Base-by-base conservation (phyloP, 1,140 invertebrate species). In the Chironomus striatipennis region DNA sequence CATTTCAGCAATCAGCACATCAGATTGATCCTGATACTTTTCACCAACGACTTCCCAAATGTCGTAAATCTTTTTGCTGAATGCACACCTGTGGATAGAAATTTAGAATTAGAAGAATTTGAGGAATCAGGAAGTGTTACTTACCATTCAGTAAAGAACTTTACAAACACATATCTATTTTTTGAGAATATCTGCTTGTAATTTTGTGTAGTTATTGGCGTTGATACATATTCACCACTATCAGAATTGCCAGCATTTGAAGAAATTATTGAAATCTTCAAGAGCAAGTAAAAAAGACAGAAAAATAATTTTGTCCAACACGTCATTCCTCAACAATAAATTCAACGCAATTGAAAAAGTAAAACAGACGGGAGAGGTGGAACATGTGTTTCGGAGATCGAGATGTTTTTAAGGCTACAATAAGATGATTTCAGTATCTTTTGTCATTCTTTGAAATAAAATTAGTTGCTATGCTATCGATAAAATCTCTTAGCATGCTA, bases 141-240 rank as follows among this genome's bases (percentile, higher is more conserved):
- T 67, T 67, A 70, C 65, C 65, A 70, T 7, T 70, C 65, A 4
- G 65, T 70, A 70, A 18, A 70, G 10, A 70, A 70, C 18, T 70
- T 70, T 0, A 70, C 17, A 18, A 70, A 70, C 2, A 70, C 18
- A 70, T 70, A 70, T 70, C 20, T 18, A 7, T 70, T 70, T 0
- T 7, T 20, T 7, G 20, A 20, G 6, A 70, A 18, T 18, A 70
- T 20, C 18, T 18, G 8, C 17, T 70, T 70, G 10, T 70, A 70
- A 70, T 70, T 70, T 70, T 70, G 20, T 9, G 8, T 12, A 10
- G 65, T 70, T 4, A 70, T 7, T 18, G 65, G 65, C n/a, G 17
- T 70, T 70, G 65, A 70, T 7, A 70, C 65, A 21, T 20, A 70
- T 7, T 70, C 65, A 21, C 20, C 65, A 12, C 65, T 57, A 7